Evolutionary conservation across 1,140 invertebrate genomes (phyloP).

Genomic region (Drosophila albomicans): DNA sequence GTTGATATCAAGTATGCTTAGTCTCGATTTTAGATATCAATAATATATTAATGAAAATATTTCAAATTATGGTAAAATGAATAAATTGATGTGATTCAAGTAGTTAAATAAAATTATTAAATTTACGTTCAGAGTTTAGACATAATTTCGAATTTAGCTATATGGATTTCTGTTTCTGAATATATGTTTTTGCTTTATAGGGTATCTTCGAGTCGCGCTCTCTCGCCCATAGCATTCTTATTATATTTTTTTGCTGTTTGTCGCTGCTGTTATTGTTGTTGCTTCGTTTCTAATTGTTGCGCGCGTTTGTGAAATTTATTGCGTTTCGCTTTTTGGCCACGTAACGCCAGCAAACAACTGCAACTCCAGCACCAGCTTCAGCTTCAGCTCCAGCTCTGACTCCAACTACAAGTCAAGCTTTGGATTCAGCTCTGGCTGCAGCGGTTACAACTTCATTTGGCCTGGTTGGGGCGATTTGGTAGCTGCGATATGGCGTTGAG

Average conservation of each 20-base stretch:
- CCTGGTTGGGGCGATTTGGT: conserved; percentile 65
- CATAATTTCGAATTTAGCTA: no score
- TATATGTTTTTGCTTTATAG: not conserved
- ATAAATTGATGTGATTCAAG: no score
- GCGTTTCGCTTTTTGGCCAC: conserved; percentile 69
- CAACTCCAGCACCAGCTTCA: conserved; percentile 9
- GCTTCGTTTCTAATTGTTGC: conserved; percentile 80
- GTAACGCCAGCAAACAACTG: conserved; percentile 52
- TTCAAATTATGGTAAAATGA: no score
- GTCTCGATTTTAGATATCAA: no score
- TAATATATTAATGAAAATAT: no score
- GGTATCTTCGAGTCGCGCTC: conserved; percentile 1
- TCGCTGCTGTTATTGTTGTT: conserved; percentile 29
- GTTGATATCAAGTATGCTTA: no score
- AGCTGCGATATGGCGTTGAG: conserved; percentile 64
- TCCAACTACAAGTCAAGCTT: not conserved
- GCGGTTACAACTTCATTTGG: conserved; percentile 78
- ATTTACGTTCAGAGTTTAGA: no score
- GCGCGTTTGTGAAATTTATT: conserved; percentile 82
- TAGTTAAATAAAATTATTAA: no score
- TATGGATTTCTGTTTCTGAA: no score
- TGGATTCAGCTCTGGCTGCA: conserved; percentile 22
- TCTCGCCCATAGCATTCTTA: conserved; percentile 15
- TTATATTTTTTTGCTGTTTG: not conserved
- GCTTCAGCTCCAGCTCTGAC: conserved; percentile 18